phyloP scores from a whole-genome alignment of 1,140 invertebrate genomes.

The Episyrphus balteatus region DNA sequence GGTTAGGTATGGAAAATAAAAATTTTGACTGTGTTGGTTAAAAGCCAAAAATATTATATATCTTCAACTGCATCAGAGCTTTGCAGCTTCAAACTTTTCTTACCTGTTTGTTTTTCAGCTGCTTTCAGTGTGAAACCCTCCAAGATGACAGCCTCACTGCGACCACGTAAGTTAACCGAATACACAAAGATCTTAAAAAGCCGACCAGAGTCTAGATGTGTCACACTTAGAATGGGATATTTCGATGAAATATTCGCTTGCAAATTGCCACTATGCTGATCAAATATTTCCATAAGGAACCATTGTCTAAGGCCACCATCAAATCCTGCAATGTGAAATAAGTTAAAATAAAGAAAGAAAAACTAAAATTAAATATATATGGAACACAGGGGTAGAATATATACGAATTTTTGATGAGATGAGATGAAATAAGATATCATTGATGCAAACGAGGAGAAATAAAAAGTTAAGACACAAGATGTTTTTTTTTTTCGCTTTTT shows the following conservation, averaged over 20 bases:
- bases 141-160: slow-evolving; percentile 44
- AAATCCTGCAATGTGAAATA: slow-evolving; percentile 44
- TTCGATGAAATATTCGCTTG: slow-evolving; percentile 56
- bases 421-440: too few relatives aligned
- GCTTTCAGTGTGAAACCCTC: slow-evolving; percentile 59
- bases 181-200: slow-evolving; percentile 55
- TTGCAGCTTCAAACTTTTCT: slow-evolving; percentile 14
- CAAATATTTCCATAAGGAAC: slow-evolving; percentile 62
- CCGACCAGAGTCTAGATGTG: slow-evolving; percentile 55
- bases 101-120: slow-evolving; percentile 71
- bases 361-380: slow-evolving; percentile 1
- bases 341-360: not conserved
- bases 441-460: too few relatives aligned
- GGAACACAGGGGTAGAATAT: too few relatives aligned
- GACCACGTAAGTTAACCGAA: slow-evolving; percentile 50
- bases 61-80: not conserved
- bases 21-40: too few relatives aligned
- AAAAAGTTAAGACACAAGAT: too few relatives aligned
- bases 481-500: too few relatives aligned
- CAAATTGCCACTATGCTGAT: slow-evolving; percentile 51
- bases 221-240: slow-evolving; percentile 54
- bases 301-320: slow-evolving; percentile 63
- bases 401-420: too few relatives aligned
- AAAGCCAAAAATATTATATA: not conserved
- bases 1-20: too few relatives aligned